Percentiles rank a stretch among this genome's conserved stretches.
Conservation (phyloP, 2,113 vertebrate genomes). For the Gymnocephalus cernua region DNA sequence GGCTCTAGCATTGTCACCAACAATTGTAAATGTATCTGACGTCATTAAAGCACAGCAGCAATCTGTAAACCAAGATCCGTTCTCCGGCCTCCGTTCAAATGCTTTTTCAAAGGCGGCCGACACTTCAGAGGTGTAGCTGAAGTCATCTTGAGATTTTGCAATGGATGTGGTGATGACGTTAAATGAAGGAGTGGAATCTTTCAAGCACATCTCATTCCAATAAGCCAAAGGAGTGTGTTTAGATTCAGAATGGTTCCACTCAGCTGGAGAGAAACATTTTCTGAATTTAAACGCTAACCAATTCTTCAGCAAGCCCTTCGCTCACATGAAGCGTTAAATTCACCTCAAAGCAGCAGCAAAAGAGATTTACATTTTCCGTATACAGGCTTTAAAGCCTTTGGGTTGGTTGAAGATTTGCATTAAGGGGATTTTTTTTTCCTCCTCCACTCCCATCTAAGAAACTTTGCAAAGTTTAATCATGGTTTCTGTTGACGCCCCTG, state of each 20-base stretch:
- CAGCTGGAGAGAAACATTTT: constrained; percentile 79
- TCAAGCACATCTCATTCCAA: constrained; percentile 77
- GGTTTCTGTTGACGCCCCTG: constrained; percentile 71
- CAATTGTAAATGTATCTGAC: constrained; percentile 39
- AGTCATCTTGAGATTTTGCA: constrained; percentile 63
- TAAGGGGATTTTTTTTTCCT: constrained; percentile 52
- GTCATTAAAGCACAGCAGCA: constrained; percentile 43
- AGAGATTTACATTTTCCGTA: constrained; percentile 79
- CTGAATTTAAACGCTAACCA: constrained; percentile 79
- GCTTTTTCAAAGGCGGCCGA: constrained; percentile 49
- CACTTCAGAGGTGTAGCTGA: constrained; percentile 56
- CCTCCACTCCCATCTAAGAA: constrained; percentile 61
- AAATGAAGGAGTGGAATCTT: constrained; percentile 69
- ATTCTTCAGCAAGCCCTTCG: constrained; percentile 70
- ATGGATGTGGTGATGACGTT: constrained; percentile 56
- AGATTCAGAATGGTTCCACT: constrained; percentile 76
- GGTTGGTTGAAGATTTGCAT: constrained; percentile 77
- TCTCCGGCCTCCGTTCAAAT: constrained; percentile 45
- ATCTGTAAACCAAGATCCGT: constrained; percentile 54
- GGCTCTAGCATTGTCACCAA: constrained; percentile 47
- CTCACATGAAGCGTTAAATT: constrained; percentile 81
- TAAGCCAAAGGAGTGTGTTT: constrained; percentile 65
- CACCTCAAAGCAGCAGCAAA: constrained; percentile 76
- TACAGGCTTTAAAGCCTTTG: constrained; percentile 72
- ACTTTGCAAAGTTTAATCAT: constrained; percentile 73